Percentiles rank a stretch among this genome's conserved stretches.
phyloP scores from a whole-genome alignment of 1,140 invertebrate species.

The Phthorimaea operculella region DNA sequence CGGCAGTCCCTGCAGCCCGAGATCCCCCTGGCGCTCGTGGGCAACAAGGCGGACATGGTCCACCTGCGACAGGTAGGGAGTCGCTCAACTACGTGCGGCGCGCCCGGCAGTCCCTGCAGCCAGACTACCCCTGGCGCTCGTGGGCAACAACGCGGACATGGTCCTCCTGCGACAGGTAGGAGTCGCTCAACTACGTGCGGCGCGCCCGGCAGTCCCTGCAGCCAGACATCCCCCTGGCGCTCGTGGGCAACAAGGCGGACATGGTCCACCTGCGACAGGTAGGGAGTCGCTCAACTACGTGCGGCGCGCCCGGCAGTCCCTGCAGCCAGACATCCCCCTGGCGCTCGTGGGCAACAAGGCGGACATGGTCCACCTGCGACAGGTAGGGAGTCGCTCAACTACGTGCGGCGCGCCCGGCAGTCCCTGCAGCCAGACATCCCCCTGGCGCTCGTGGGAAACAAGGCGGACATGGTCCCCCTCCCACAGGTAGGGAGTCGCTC shows the following conservation, averaged over 20 bases:
- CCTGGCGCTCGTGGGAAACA: conserved; percentile 86
- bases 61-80: conserved; percentile 83
- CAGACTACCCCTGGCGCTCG: conserved; percentile 79
- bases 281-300: conserved; percentile 86
- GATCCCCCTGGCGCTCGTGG: conserved; percentile 82
- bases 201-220: conserved; percentile 79
- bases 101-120: conserved; percentile 78
- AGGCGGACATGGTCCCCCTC: conserved; percentile 92
- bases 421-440: conserved; percentile 78
- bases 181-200: conserved; percentile 83
- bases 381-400: conserved; percentile 84
- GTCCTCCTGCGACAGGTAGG: conserved; percentile 87
- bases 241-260: conserved; percentile 92
- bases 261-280: conserved; percentile 93
- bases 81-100: conserved; percentile 85
- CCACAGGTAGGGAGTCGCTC: conserved; percentile 82
- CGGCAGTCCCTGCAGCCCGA: conserved; percentile 77
- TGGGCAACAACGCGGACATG: conserved; percentile 94
- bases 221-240: conserved; percentile 77
- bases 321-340: conserved; percentile 77
- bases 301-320: conserved; percentile 78
- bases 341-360: conserved; percentile 89
- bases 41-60: conserved; percentile 93
- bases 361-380: conserved; percentile 91
- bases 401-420: conserved; percentile 80